phyloP scores from a whole-genome alignment of 2,113 vertebrate genomes.

The Coracopsis vasa region DNA sequence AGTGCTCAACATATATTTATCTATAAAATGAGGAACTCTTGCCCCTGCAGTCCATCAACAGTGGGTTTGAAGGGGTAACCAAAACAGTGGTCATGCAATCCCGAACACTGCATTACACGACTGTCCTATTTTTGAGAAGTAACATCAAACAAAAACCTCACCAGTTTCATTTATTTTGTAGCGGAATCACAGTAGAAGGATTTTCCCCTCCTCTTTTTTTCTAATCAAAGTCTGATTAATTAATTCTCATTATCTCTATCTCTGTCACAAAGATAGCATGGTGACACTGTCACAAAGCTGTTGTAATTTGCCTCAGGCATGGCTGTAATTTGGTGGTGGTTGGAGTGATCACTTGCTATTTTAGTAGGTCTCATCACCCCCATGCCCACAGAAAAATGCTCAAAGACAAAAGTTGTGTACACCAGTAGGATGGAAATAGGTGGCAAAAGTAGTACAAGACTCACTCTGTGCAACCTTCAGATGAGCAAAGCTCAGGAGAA shows the following conservation, averaged over 20 bases:
- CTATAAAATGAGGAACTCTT: background rate
- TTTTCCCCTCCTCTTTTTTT: conserved; percentile 10
- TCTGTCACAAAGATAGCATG: conserved; percentile 52
- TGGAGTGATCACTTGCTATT: background rate
- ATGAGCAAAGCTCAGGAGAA: background rate
- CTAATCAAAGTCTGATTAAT: conserved; percentile 65
- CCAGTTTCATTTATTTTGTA: background rate
- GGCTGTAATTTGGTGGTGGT: conserved; percentile 38
- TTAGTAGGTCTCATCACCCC: background rate
- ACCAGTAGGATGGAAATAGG: background rate
- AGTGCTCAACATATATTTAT: background rate
- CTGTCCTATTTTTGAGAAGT: background rate
- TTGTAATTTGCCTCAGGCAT: conserved; percentile 30
- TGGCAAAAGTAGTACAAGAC: background rate
- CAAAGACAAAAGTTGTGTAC: background rate
- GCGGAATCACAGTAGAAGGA: background rate
- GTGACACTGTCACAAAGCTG: conserved; percentile 46
- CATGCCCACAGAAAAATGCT: background rate
- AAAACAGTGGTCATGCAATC: background rate
- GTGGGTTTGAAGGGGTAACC: background rate
- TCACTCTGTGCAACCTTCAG: background rate
- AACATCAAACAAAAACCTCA: conserved; percentile 16
- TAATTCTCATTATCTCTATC: conserved; percentile 66
- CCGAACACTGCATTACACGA: rapidly evolving
- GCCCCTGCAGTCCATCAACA: background rate